These are phyloP conservation scores for Drosophila mimica DNA, from an alignment of 2,888 invertebrate genomes.

Conservation along the genomic window DNA sequence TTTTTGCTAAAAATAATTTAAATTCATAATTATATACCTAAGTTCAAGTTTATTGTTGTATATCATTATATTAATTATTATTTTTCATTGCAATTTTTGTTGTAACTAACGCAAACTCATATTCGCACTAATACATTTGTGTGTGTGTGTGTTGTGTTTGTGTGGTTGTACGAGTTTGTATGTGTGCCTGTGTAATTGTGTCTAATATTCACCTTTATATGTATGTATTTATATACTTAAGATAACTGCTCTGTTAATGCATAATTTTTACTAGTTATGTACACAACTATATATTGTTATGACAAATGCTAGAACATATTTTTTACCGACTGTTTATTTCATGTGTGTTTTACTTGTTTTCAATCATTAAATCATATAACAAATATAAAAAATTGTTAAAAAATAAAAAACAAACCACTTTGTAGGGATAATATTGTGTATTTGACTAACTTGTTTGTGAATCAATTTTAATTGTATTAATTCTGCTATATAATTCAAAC, in stretches of 20 bases:
- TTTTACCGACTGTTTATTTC: slow-evolving; percentile 32
- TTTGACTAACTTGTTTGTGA: slow-evolving; percentile 39
- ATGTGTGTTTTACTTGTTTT: slow-evolving; percentile 21
- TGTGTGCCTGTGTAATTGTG: slow-evolving; percentile 38
- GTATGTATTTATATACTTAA: slow-evolving; percentile 59
- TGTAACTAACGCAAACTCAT: slow-evolving; percentile 54
- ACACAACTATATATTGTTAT: slow-evolving; percentile 81
- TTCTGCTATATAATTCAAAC: slow-evolving; percentile 62
- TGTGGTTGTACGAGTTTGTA: slow-evolving; percentile 31
- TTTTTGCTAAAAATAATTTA: slow-evolving; percentile 80
- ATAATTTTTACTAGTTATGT: slow-evolving; percentile 75
- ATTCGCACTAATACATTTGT: slow-evolving; percentile 54
- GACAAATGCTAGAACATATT: slow-evolving; percentile 72
- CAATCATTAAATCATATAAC: slow-evolving; percentile 34
- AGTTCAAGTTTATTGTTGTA: slow-evolving; percentile 76
- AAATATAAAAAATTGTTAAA: slow-evolving; percentile 47
- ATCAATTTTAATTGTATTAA: slow-evolving; percentile 53
- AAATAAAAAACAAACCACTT: slow-evolving; percentile 32
- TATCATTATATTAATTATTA: slow-evolving; percentile 65
- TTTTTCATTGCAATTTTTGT: slow-evolving; percentile 41
- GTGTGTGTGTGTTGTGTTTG: slow-evolving; percentile 29
- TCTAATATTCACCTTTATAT: slow-evolving; percentile 69
- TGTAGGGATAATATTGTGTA: slow-evolving; percentile 26
- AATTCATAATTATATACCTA: slow-evolving; percentile 81
- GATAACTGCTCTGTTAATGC: slow-evolving; percentile 63